Evolutionary conservation across 1,140 invertebrate species (phyloP), one percentile per base, ranked within the genome.

Genomic region (Meteorus sp.): DNA sequence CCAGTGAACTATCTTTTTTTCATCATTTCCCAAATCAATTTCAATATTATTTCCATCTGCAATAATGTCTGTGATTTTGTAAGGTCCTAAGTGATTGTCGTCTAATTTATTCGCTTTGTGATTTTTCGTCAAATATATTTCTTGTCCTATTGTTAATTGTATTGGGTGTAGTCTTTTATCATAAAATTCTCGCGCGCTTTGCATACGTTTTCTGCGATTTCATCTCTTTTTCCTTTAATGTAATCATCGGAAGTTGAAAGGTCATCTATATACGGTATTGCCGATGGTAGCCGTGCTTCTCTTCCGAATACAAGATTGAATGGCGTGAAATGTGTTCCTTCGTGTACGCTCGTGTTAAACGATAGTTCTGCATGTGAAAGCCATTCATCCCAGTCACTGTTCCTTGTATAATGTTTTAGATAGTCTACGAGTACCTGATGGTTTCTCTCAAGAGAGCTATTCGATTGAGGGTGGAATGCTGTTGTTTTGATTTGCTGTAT

Each of bases 221-320:
- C 3, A 6, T n/a, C 7, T 8, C 11, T 9, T 20, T 17, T 8
- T 2, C 17, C 13, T 31, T 27, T 11, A 17, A 31, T 8, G 11
- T 50, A 50, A 5, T 11, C 8, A 13, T n/a, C 47, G 15, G 31
- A 50, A 3, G 47, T 33, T 19, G 13, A 33, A 7, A 29, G 7
- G n/a, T 50, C 47, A 17, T 33, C 17, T 9, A 31, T 33, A 15
- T 6, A 17, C 11, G 22, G 17, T 1, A 29, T 31, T 7, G 13
- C 11, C 25, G 54, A 56, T 20, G 29, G 54, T 20, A 56, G 25
- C 9, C 54, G 23, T 9, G 41, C 25, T 29, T 31, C 7, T 31
- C 22, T 56, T 8, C 54, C 54, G 15, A 45, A 56, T 1, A 56
- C 54, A 33, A 56, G 33, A 13, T 56, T 20, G 15, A 45, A 22